A percentile compares a stretch with the other conserved stretches of the same genome.
Conservation (phyloP, 2,888 invertebrate species). For the Euplexia lucipara region DNA sequence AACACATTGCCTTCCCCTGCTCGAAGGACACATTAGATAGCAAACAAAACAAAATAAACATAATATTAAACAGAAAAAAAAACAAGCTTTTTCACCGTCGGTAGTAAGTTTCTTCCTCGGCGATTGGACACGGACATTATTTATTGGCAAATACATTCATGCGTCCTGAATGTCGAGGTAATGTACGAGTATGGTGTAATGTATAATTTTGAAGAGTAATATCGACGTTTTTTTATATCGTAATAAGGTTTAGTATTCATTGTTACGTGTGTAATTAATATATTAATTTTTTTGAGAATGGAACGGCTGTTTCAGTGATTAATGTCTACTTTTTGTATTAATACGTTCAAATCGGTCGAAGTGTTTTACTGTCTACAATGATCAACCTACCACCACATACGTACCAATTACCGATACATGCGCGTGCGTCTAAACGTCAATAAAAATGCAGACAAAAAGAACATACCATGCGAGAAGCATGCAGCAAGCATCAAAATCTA, state of each 20-base stretch:
- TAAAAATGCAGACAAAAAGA: conserved; percentile 64
- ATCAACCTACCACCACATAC: conserved; percentile 61
- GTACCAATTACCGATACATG: conserved; percentile 64
- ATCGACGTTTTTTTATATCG: conserved; percentile 11
- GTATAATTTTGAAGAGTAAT: conserved; percentile 25
- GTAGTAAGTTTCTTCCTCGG: conserved; percentile 74
- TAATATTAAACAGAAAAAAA: conserved; percentile 72
- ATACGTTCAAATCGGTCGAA: conserved; percentile 30
- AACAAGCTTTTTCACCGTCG: conserved; percentile 79
- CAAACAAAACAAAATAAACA: conserved; percentile 81
- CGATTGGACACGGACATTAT: conserved; percentile 75
- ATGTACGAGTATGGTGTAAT: conserved; percentile 61
- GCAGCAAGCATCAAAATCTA: conserved; percentile 73
- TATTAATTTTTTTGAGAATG: conserved; percentile 49
- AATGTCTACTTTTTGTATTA: conserved; percentile 50
- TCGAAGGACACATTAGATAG: conserved; percentile 82
- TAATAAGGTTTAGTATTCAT: conserved; percentile 26
- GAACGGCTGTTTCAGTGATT: conserved; percentile 48
- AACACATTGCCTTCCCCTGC: conserved; percentile 72
- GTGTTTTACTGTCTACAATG: conserved; percentile 40
- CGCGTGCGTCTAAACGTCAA: conserved; percentile 60
- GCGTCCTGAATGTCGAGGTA: conserved; percentile 70
- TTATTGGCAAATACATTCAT: conserved; percentile 91
- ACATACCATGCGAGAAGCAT: conserved; percentile 80
- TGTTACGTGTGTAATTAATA: conserved; percentile 31